Evolutionary conservation across 2,113 vertebrate species (phyloP).

Genomic region (Terrapene triunguis): DNA sequence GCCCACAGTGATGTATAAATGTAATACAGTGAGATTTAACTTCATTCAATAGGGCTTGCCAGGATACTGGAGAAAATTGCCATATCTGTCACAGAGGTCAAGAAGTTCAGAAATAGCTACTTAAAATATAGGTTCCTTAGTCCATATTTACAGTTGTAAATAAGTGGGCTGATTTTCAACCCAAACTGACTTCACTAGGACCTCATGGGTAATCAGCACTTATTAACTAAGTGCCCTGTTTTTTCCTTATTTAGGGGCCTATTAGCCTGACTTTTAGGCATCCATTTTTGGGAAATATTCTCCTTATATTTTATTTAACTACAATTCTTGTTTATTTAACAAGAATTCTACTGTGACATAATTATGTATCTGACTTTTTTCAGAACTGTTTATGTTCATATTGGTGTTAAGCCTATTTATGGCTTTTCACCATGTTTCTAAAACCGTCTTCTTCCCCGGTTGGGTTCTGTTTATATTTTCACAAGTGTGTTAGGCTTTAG

Average conservation of each 20-base stretch:
- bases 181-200: background rate
- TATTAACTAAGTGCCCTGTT: background rate
- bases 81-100: background rate
- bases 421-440: background rate
- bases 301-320: background rate
- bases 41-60: background rate
- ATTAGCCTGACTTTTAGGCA: background rate
- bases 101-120: background rate
- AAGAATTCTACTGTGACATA: background rate
- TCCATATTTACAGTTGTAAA: background rate
- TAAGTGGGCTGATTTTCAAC: background rate
- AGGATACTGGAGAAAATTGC: background rate
- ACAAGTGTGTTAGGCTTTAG: background rate
- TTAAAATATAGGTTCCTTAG: background rate
- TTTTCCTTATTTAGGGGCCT: background rate
- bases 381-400: background rate
- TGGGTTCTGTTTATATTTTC: background rate
- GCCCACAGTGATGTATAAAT: background rate
- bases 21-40: background rate
- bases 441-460: background rate
- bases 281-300: background rate
- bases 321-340: too few species aligned
- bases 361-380: background rate
- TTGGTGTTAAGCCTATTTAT: background rate
- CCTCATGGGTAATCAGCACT: background rate